A percentile compares a stretch with the other conserved stretches of the same genome.
Evolutionary conservation across 2,888 invertebrate species (phyloP).

Genomic region (Mythimna loreyi): DNA sequence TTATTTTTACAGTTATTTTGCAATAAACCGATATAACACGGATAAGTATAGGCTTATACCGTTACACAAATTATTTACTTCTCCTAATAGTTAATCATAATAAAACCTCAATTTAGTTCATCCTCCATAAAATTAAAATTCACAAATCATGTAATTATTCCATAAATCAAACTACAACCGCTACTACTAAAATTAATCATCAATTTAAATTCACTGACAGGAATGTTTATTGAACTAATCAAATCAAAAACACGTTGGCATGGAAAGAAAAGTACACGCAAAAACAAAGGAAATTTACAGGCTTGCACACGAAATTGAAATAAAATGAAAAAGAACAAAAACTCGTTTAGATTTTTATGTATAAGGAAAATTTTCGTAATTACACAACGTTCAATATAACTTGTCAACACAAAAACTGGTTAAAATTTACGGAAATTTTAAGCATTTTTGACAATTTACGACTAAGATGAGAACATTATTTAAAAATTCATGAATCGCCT

Average conservation of each 20-base stretch:
- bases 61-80: conserved; percentile 17
- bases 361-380: too few relatives aligned
- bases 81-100: conserved; percentile 1
- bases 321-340: background rate
- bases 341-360: background rate
- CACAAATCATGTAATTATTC: conserved; percentile 45
- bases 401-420: too few relatives aligned
- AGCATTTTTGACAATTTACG: too few relatives aligned
- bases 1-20: too few relatives aligned
- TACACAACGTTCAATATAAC: too few relatives aligned
- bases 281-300: background rate
- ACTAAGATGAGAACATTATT: too few relatives aligned
- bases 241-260: background rate
- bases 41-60: background rate
- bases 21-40: background rate
- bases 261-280: background rate
- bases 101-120: conserved; percentile 12
- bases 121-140: conserved; percentile 18
- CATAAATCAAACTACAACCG: conserved; percentile 48
- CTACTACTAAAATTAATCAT: conserved; percentile 41
- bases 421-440: too few relatives aligned
- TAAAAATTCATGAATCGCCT: too few relatives aligned
- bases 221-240: conserved; percentile 3
- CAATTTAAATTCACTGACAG: conserved; percentile 22
- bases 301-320: background rate